Conservation (phyloP, 2,888 invertebrate genomes). For the Andrena fulva region DNA sequence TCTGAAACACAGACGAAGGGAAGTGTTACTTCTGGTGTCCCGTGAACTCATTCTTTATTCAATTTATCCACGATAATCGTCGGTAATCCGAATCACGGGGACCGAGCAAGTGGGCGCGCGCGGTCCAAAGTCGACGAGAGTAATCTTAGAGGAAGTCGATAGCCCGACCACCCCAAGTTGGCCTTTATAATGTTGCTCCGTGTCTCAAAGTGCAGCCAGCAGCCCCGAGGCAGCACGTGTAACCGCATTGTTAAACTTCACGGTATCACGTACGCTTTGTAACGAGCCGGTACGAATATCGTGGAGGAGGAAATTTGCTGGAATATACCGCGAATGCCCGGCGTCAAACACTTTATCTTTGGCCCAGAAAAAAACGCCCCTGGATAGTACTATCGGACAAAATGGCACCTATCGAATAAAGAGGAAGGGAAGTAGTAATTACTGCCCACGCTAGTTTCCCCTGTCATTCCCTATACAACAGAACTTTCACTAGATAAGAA, state of each 20-base stretch:
- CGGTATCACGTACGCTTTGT: conserved; percentile 39
- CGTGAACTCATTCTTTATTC: neutral
- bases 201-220: conserved; percentile 44
- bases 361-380: neutral
- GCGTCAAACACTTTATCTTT: conserved; percentile 38
- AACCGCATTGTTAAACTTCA: conserved; percentile 67
- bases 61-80: neutral
- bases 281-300: conserved; percentile 40
- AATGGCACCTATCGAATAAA: neutral
- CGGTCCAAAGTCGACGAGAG: conserved; percentile 27
- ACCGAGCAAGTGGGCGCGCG: neutral
- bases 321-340: conserved; percentile 26
- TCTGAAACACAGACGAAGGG: conserved; percentile 24
- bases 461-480: conserved; percentile 4
- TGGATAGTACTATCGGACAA: neutral
- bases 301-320: conserved; percentile 34
- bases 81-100: neutral
- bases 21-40: neutral
- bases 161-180: conserved; percentile 25
- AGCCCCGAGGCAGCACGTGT: conserved; percentile 45
- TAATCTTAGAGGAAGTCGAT: conserved; percentile 47
- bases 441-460: neutral
- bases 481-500: conserved; percentile 40
- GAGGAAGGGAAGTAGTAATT: neutral
- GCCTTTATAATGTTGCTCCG: conserved; percentile 39